These are phyloP conservation scores for Drosophila ironensis DNA, from an alignment of 1,140 invertebrate genomes.

Conservation along the genomic window DNA sequence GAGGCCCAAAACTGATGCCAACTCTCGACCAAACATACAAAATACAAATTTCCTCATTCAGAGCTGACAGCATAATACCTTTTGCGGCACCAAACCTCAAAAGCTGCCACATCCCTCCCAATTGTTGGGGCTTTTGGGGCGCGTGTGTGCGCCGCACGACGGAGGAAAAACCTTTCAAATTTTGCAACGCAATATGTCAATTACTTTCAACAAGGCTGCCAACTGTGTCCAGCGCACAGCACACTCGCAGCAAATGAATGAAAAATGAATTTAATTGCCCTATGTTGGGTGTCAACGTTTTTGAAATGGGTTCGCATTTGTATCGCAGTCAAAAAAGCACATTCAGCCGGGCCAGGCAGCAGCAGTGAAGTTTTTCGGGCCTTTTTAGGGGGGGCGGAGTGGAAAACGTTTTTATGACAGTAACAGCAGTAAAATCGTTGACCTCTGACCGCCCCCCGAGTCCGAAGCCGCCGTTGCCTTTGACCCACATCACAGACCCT, in stretches of 20 bases:
- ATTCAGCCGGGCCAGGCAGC: constrained; percentile 4
- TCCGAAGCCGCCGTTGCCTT: background rate
- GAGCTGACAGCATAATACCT: background rate
- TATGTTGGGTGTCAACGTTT: constrained; percentile 78
- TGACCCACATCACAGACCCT: constrained; percentile 65
- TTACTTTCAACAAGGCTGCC: constrained; percentile 72
- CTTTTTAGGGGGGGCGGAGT: constrained; percentile 5
- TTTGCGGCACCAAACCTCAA: constrained; percentile 1
- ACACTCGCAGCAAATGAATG: constrained; percentile 54
- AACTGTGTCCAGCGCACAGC: constrained; percentile 57
- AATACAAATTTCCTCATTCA: constrained; percentile 12
- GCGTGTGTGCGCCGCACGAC: background rate
- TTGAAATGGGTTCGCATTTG: constrained; percentile 74
- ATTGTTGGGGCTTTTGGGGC: background rate
- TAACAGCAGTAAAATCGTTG: constrained; percentile 76
- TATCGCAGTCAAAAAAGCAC: constrained; percentile 36
- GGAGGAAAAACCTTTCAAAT: constrained; percentile 60
- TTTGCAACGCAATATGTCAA: constrained; percentile 73
- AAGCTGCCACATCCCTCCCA: background rate
- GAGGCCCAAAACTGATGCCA: no score
- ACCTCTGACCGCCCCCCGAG: constrained; percentile 47
- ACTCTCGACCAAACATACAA: no score
- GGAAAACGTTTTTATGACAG: constrained; percentile 77
- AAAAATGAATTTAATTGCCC: constrained; percentile 81
- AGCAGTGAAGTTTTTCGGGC: constrained; percentile 23